Conservation (phyloP, 2,888 invertebrate genomes). For the Ecliptopera silaceata region DNA sequence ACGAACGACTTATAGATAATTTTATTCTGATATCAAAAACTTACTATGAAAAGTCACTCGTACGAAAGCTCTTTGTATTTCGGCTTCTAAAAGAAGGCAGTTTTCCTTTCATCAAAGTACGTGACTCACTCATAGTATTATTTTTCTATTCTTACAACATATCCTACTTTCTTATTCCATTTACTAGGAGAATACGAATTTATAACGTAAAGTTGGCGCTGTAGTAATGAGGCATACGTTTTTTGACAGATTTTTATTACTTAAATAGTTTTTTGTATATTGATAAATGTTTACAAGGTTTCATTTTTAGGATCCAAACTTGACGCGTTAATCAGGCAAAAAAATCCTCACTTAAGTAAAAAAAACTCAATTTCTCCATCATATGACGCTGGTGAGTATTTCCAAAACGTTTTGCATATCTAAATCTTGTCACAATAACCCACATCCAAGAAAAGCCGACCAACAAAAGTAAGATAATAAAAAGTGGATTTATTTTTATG, state of each 20-base stretch:
- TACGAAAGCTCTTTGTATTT: conserved; percentile 3
- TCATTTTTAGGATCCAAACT: too few species aligned
- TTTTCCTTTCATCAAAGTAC: conserved; percentile 10
- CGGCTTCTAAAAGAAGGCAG: background rate
- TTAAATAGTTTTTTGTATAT: too few species aligned
- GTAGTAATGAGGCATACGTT: background rate
- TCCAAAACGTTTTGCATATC: background rate
- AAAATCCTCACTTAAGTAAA: too few species aligned
- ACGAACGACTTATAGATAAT: too few species aligned
- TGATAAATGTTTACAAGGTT: too few species aligned
- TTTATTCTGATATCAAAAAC: background rate
- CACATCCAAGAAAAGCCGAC: conserved; percentile 22
- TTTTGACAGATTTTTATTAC: background rate
- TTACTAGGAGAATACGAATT: conserved; percentile 6
- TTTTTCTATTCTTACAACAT: conserved; percentile 9
- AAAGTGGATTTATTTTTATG: conserved; percentile 28
- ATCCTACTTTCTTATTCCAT: conserved; percentile 19
- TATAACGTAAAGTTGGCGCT: background rate
- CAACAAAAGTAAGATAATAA: conserved; percentile 31
- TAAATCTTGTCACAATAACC: conserved; percentile 20
- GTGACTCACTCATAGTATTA: conserved; percentile 10
- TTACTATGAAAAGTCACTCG: background rate
- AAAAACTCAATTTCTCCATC: background rate
- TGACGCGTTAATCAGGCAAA: too few species aligned
- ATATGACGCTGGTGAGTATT: background rate